Evolutionary conservation across 2,113 vertebrate genomes (phyloP).

Genomic region (Triplophysa siluroides): DNA sequence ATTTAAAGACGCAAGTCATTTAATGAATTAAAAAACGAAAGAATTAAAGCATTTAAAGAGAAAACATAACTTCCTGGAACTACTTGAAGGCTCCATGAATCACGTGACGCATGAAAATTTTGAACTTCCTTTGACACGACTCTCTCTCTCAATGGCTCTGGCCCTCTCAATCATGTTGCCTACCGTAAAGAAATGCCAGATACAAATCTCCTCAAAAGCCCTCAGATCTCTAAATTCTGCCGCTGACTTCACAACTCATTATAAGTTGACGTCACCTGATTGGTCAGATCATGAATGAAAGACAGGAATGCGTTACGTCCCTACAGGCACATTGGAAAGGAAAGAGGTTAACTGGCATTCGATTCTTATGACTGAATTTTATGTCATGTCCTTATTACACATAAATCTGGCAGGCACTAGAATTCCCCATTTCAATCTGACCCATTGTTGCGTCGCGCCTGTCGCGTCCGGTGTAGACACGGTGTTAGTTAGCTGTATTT

Average conservation of each 20-base stretch:
- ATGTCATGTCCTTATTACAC: background rate
- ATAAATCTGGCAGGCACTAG: background rate
- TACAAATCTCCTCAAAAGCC: constrained; percentile 29
- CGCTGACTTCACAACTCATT: constrained; percentile 9
- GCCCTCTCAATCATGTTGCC: background rate
- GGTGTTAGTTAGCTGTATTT: too few relatives aligned
- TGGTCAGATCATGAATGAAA: constrained; percentile 21
- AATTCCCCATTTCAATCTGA: too few relatives aligned
- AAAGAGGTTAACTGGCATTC: background rate
- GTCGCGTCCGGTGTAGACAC: too few relatives aligned
- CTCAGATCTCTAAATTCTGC: constrained; percentile 7
- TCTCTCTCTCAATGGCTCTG: too few relatives aligned
- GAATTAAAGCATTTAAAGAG: too few relatives aligned
- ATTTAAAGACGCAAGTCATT: too few relatives aligned
- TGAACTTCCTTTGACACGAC: background rate
- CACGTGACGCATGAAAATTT: background rate
- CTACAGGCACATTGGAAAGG: background rate
- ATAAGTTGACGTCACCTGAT: constrained; percentile 17
- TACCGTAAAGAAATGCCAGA: background rate
- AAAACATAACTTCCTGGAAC: too few relatives aligned
- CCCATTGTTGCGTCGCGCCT: too few relatives aligned
- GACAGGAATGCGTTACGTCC: constrained; percentile 22
- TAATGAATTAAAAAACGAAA: too few relatives aligned
- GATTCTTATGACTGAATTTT: background rate
- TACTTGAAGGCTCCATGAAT: too few relatives aligned